Conservation (phyloP, 2,113 vertebrate genomes). For the Eidolon helvum region DNA sequence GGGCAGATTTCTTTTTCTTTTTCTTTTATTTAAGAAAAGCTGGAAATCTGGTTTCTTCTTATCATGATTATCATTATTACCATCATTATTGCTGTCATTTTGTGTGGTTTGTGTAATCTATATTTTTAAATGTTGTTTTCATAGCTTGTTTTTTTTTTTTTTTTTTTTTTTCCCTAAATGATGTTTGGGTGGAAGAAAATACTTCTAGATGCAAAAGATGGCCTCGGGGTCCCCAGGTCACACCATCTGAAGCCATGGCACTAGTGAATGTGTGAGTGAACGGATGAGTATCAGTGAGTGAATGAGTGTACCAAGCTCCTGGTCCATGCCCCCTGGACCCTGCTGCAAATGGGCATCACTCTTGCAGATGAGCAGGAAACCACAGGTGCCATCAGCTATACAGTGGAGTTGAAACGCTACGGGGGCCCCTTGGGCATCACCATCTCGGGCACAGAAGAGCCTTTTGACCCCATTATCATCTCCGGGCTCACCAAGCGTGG, state of each 20-base stretch:
- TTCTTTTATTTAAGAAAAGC: not conserved
- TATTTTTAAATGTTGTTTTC: not conserved
- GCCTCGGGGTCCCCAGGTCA: not conserved
- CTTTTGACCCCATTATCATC: slow-evolving; percentile 98
- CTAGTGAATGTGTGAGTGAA: not conserved
- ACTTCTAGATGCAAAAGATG: not conserved
- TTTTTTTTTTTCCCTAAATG: not conserved
- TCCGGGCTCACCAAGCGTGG: slow-evolving; percentile 96
- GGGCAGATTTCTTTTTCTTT: not conserved
- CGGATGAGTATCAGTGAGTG: not conserved
- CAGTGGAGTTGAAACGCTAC: slow-evolving; percentile 94
- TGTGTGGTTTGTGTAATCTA: not conserved
- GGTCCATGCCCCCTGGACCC: too few relatives aligned
- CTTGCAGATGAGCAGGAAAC: slow-evolving; percentile 96
- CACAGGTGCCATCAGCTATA: slow-evolving; percentile 96
- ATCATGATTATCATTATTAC: not conserved
- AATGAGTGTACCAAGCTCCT: not conserved
- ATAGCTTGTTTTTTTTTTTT: not conserved
- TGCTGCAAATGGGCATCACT: not conserved
- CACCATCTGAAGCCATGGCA: not conserved
- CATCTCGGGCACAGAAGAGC: slow-evolving; percentile 98
- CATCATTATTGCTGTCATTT: not conserved
- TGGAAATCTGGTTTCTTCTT: not conserved
- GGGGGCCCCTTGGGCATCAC: slow-evolving; percentile 98
- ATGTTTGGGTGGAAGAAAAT: not conserved